Conservation (phyloP, 1,140 invertebrate species). For the Drosophila ambigua region DNA sequence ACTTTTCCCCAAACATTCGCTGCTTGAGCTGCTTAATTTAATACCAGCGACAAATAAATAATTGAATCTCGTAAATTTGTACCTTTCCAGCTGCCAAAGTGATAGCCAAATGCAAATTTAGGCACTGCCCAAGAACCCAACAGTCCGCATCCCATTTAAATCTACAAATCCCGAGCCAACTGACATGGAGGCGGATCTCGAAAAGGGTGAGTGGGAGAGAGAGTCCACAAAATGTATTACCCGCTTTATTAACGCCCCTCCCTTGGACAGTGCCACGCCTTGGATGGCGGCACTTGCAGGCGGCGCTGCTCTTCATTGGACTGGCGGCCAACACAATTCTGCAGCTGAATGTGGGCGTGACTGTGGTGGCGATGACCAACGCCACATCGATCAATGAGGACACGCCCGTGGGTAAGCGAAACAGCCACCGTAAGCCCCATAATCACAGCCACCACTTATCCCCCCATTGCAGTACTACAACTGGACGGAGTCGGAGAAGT, state of each 20-base stretch:
- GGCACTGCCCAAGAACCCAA: neutral
- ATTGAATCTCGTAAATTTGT: too few species aligned
- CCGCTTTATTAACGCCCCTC: neutral
- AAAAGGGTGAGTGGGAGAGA: conserved; percentile 36
- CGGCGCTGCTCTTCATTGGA: conserved; percentile 86
- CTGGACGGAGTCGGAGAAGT: conserved; percentile 85
- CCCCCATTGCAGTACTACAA: conserved; percentile 71
- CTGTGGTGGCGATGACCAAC: conserved; percentile 84
- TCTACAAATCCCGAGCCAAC: conserved; percentile 2
- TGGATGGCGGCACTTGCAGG: conserved; percentile 88
- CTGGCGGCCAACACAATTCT: conserved; percentile 87
- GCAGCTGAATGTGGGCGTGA: conserved; percentile 88
- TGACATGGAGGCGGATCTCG: conserved; percentile 44
- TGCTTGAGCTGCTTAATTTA: too few species aligned
- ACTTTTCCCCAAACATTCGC: too few species aligned
- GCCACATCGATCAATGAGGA: conserved; percentile 53
- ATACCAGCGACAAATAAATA: too few species aligned
- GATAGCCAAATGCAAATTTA: too few species aligned
- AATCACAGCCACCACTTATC: conserved; percentile 1
- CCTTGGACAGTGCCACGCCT: conserved; percentile 68
- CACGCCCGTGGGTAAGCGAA: conserved; percentile 71
- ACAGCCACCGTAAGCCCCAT: neutral
- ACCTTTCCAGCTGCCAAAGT: too few species aligned
- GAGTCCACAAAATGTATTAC: too few species aligned
- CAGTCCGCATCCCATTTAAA: conserved; percentile 1